phyloP scores from a whole-genome alignment of 2,888 invertebrate species.

The Melipona beecheii region DNA sequence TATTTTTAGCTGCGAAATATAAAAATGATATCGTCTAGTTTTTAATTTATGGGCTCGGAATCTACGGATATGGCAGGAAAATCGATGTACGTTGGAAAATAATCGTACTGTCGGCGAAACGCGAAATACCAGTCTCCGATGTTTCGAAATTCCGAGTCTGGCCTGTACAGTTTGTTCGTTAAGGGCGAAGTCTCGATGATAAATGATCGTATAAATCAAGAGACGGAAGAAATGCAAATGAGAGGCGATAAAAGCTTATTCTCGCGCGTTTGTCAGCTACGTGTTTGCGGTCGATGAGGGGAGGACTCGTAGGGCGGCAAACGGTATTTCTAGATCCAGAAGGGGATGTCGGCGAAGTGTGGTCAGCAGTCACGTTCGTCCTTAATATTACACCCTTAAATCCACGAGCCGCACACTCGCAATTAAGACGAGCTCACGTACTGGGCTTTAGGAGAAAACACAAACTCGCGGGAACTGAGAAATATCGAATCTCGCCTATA shows the following conservation, averaged over 20 bases:
- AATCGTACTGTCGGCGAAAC: neutral
- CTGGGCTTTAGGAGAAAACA: slow-evolving; percentile 57
- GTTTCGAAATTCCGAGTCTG: neutral
- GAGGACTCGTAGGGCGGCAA: slow-evolving; percentile 83
- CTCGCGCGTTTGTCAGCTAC: slow-evolving; percentile 62
- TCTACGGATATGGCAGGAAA: neutral
- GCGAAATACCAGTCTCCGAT: neutral
- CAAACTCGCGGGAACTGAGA: slow-evolving; percentile 39
- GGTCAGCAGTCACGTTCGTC: slow-evolving; percentile 84
- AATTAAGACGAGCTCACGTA: slow-evolving; percentile 71
- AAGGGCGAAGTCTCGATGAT: neutral
- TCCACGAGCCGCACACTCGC: slow-evolving; percentile 66
- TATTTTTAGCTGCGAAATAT: neutral
- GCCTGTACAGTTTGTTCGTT: neutral
- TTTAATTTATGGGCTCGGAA: neutral
- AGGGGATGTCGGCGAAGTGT: slow-evolving; percentile 77
- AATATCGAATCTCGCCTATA: slow-evolving; percentile 55
- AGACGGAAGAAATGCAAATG: slow-evolving; percentile 56
- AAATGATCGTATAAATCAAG: slow-evolving; percentile 30
- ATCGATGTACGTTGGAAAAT: neutral
- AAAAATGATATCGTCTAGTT: neutral
- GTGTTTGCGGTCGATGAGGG: slow-evolving; percentile 82
- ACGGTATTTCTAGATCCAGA: slow-evolving; percentile 82
- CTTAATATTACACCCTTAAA: slow-evolving; percentile 83
- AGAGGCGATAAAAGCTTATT: slow-evolving; percentile 60